A percentile compares a stretch with the other conserved stretches of the same genome.
phyloP scores from a whole-genome alignment of 2,888 invertebrate species.

The Epinotia demarniana region DNA sequence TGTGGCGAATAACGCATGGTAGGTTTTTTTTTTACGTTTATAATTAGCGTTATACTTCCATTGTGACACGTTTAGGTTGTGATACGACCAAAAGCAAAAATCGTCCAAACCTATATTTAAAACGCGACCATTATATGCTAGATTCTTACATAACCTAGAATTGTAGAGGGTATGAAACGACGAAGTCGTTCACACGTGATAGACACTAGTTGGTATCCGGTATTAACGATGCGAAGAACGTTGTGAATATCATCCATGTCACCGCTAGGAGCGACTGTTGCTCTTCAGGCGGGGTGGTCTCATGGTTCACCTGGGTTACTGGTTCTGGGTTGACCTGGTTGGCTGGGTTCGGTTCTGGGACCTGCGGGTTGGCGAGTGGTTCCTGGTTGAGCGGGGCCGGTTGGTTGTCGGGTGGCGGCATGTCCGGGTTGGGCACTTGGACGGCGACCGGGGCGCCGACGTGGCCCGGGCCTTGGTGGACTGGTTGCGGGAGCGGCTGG shows the following conservation, averaged over 20 bases:
- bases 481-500: slow-evolving; percentile 53
- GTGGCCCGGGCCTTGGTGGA: slow-evolving; percentile 33
- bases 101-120: not conserved
- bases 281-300: slow-evolving; percentile 53
- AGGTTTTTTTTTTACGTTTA: no score
- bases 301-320: slow-evolving; percentile 10
- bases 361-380: not conserved
- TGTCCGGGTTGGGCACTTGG: not conserved
- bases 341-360: slow-evolving; percentile 1
- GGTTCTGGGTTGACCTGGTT: not conserved
- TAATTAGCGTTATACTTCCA: not conserved
- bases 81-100: not conserved
- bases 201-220: slow-evolving; percentile 89
- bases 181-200: not conserved
- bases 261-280: slow-evolving; percentile 86
- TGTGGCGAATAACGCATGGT: no score
- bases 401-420: not conserved
- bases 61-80: not conserved
- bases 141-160: not conserved
- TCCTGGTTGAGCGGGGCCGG: slow-evolving; percentile 2
- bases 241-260: slow-evolving; percentile 95
- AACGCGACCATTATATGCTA: slow-evolving; percentile 6
- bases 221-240: slow-evolving; percentile 97
- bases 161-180: not conserved
- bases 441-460: slow-evolving; percentile 13